Evolutionary conservation across 2,797 vertebrate genomes (phyloP).

Genomic region (Sebastes matsubarae): DNA sequence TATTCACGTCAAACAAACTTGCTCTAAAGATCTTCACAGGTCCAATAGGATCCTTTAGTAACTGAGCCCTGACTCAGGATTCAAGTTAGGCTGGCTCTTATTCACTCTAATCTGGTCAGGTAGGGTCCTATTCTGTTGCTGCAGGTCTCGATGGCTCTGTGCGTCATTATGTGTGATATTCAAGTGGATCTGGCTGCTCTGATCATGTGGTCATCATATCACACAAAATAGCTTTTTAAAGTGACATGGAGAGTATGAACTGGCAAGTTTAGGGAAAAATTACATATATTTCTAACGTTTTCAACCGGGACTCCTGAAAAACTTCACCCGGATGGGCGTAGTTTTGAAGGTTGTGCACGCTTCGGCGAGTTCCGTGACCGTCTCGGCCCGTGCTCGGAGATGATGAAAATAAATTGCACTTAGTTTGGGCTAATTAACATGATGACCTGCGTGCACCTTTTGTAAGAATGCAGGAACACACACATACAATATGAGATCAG

Average conservation of each 20-base stretch:
- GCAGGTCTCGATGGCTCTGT: not conserved
- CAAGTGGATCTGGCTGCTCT: too few relatives aligned
- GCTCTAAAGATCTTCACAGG: too few relatives aligned
- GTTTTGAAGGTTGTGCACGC: not conserved
- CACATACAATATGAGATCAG: not conserved
- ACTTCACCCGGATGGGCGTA: not conserved
- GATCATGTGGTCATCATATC: not conserved
- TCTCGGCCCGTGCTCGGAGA: not conserved
- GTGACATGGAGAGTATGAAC: not conserved
- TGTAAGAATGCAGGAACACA: not conserved
- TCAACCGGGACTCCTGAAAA: not conserved
- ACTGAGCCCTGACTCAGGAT: too few relatives aligned
- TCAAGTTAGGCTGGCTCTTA: too few relatives aligned
- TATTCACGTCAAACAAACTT: too few relatives aligned
- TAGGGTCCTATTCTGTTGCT: not conserved
- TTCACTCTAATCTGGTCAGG: too few relatives aligned
- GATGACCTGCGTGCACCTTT: not conserved
- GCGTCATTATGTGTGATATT: too few relatives aligned
- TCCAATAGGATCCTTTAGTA: too few relatives aligned
- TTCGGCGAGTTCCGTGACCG: not conserved
- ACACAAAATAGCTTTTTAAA: not conserved
- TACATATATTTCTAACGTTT: not conserved
- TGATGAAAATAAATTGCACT: not conserved
- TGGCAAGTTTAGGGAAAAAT: not conserved
- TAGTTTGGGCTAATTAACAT: too few relatives aligned